These are phyloP conservation scores for Notothenia rossii DNA, from an alignment of 2,113 vertebrate species.

Conservation along the genomic window DNA sequence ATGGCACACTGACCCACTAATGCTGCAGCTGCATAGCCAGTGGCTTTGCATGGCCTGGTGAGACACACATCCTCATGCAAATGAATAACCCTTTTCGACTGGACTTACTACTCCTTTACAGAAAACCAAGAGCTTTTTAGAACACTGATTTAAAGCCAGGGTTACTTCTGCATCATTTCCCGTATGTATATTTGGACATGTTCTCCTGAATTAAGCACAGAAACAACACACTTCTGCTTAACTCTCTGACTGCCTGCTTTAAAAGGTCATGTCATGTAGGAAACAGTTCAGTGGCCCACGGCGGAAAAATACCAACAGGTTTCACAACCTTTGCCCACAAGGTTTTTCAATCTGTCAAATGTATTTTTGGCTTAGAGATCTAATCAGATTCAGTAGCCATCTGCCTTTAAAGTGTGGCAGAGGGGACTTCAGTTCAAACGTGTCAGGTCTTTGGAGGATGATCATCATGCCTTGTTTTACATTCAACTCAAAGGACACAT, in stretches of 20 bases:
- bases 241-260: neutral
- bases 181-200: neutral
- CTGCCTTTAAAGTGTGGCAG: neutral
- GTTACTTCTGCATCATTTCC: conserved; percentile 9
- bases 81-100: conserved; percentile 26
- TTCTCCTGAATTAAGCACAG: neutral
- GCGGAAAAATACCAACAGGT: conserved; percentile 42
- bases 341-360: conserved; percentile 38
- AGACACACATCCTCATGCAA: conserved; percentile 45
- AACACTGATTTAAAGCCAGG: neutral
- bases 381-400: conserved; percentile 2
- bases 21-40: conserved; percentile 75
- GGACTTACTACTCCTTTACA: conserved; percentile 6
- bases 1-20: conserved; percentile 88
- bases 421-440: neutral
- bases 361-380: conserved; percentile 27
- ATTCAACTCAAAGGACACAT: conserved; percentile 9
- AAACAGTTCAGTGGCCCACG: conserved; percentile 24
- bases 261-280: conserved; percentile 43
- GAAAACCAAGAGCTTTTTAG: neutral
- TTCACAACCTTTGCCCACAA: conserved; percentile 39
- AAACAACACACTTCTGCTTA: conserved; percentile 39
- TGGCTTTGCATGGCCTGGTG: conserved; percentile 72
- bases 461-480: conserved; percentile 3
- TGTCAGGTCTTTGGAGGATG: neutral